Evolutionary conservation across 2,888 invertebrate genomes (phyloP).

Genomic region (Volucella inanis): DNA sequence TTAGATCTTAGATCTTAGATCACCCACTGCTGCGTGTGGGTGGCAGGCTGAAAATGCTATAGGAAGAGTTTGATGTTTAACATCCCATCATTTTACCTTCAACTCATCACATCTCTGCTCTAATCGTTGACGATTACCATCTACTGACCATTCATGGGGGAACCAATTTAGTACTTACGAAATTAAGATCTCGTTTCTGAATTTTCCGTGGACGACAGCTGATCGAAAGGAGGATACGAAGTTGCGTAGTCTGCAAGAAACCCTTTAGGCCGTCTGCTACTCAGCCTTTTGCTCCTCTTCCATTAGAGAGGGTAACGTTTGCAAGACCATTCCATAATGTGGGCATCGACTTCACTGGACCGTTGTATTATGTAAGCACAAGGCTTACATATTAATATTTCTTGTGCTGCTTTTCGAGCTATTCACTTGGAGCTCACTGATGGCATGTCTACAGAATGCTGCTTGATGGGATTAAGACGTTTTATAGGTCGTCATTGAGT

Average conservation of each 20-base stretch:
- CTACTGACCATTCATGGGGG: conserved; percentile 22
- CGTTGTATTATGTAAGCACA: neutral
- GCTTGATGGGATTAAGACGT: conserved; percentile 28
- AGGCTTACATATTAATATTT: conserved; percentile 42
- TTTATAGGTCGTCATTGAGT: conserved; percentile 20
- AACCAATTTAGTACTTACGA: neutral
- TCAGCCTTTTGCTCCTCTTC: conserved; percentile 29
- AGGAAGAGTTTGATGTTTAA: neutral
- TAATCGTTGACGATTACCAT: conserved; percentile 25
- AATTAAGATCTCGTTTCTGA: conserved; percentile 36
- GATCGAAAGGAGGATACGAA: conserved; percentile 5
- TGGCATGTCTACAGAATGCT: conserved; percentile 31
- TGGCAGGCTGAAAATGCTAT: conserved; percentile 15
- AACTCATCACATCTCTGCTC: neutral
- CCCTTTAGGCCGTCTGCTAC: conserved; percentile 19
- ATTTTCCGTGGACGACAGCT: conserved; percentile 32
- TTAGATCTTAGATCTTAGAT: too few species aligned
- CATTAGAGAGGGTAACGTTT: conserved; percentile 14
- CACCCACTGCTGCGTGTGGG: conserved; percentile 17
- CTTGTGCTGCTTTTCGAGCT: conserved; percentile 43
- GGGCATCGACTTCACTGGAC: conserved; percentile 20
- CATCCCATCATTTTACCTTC: conserved; percentile 41
- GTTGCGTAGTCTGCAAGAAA: conserved; percentile 30
- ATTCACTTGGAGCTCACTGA: conserved; percentile 50
- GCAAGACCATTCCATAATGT: conserved; percentile 19